A percentile compares a stretch with the other conserved stretches of the same genome.
phyloP scores from a whole-genome alignment of 2,797 vertebrate genomes.

The Siniperca obscura region DNA sequence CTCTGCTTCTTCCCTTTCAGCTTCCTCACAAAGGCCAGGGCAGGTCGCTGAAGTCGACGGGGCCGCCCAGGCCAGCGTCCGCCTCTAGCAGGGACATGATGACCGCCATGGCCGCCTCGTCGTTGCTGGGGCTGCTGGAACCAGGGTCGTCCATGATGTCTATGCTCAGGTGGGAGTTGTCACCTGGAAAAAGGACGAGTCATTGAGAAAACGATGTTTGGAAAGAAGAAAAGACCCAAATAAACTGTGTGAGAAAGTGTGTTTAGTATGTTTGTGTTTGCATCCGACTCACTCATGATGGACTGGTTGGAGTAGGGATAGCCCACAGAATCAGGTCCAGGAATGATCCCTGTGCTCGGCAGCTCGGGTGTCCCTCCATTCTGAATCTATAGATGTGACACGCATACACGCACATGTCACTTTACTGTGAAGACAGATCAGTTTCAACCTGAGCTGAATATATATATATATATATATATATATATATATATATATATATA shows the following conservation, averaged over 20 bases:
- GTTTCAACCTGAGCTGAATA: neutral
- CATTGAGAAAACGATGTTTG: neutral
- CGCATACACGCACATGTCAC: conserved; percentile 10
- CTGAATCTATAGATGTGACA: conserved; percentile 85
- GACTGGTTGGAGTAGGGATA: conserved; percentile 97
- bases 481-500: no score
- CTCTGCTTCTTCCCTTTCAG: neutral
- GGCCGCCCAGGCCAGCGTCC: conserved; percentile 96
- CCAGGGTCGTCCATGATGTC: conserved; percentile 97
- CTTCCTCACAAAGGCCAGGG: conserved; percentile 95
- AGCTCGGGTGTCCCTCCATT: conserved; percentile 95
- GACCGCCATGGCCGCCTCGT: conserved; percentile 98
- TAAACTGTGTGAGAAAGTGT: no score
- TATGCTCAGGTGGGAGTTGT: conserved; percentile 94
- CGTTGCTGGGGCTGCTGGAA: conserved; percentile 97
- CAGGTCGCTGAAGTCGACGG: conserved; percentile 98
- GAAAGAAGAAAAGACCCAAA: neutral
- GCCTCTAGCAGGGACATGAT: conserved; percentile 99
- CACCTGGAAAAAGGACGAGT: conserved; percentile 82
- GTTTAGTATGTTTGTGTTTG: neutral
- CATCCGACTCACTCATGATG: conserved; percentile 90
- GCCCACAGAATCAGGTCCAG: conserved; percentile 93
- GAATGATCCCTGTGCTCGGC: conserved; percentile 87
- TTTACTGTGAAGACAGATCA: neutral
- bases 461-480: no score